Evolutionary conservation across 2,797 vertebrate species (phyloP).

Genomic region (Thalassophryne amazonica): DNA sequence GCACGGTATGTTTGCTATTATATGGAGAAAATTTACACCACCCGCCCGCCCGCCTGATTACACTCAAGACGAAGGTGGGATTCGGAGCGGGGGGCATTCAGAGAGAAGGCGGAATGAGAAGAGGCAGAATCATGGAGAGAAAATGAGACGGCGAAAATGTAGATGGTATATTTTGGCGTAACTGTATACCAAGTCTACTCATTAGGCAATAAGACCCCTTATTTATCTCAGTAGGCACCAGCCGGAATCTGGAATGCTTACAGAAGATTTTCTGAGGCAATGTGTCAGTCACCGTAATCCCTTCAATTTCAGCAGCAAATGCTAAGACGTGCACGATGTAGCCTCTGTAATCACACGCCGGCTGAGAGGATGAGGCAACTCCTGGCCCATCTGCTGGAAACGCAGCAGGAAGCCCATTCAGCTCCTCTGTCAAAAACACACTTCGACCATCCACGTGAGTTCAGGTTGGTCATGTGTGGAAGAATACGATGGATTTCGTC

Average conservation of each 20-base stretch:
- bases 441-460: background rate
- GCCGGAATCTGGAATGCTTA: conserved; percentile 50
- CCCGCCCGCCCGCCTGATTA: conserved; percentile 52
- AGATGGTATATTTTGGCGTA: conserved; percentile 34
- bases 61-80: background rate
- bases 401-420: conserved; percentile 36
- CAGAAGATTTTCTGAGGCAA: conserved; percentile 47
- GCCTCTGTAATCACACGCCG: conserved; percentile 55
- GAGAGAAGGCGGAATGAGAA: conserved; percentile 9
- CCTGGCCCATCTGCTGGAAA: no score
- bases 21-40: conserved; percentile 68
- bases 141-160: conserved; percentile 23
- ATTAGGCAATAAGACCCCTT: conserved; percentile 55
- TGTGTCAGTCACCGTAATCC: conserved; percentile 70
- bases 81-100: background rate
- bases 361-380: conserved; percentile 51
- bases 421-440: conserved; percentile 29
- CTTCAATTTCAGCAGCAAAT: conserved; percentile 57
- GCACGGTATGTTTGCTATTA: conserved; percentile 60
- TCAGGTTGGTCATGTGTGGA: background rate
- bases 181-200: conserved; percentile 31
- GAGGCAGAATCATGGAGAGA: conserved; percentile 14
- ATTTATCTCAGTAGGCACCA: conserved; percentile 45
- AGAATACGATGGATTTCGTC: background rate
- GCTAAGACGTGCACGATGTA: conserved; percentile 37